Evolutionary conservation across 2,888 invertebrate species (phyloP), one percentile per base, ranked within the genome.

Genomic region (Melipona beecheii): DNA sequence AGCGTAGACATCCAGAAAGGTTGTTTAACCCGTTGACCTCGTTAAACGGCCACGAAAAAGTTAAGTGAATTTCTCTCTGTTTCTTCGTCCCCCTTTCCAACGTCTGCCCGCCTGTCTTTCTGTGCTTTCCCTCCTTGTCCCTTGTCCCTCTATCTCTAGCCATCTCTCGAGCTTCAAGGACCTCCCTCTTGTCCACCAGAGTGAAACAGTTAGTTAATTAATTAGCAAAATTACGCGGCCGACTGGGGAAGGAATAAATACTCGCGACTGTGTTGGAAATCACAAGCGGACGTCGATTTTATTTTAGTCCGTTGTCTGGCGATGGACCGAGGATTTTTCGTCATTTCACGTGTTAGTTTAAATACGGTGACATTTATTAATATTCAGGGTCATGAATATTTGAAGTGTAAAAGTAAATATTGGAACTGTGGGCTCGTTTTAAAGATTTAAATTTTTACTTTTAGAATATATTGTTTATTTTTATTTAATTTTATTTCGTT

Each of bases 1-100:
- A 85, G 77, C 77, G 77, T 81, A 75, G 86, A 84, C 83, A 86
- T 83, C 83, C 66, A 62, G 75, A 70, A 81, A 84, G 76, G 75
- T 89, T 87, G 75, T 83, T 89, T 89, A 86, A 89, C 85, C 85
- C 75, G 82, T 89, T 89, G 86, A 89, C 89, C 89, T 79, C 83
- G 83, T 85, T 89, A 86, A 75, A 62, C 80, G 81, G 36, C 56
- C 54, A 72, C 76, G 83, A 86, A 84, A 88, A 88, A 85, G 81
- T 87, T 89, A 87, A 87, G 81, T 73, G 89, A 89, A 85, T 89
- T 89, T 85, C 78, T 79, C 87, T 79, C 85, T 87, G 77, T 85
- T 78, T 75, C 83, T 62, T 60, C 65, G 24, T 65, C 68, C 64
- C 78, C 62, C 69, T 66, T n/a, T 36, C 58, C 31, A 17, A 17